These are phyloP conservation scores for Naja naja DNA, from an alignment of 2,113 vertebrate genomes.

Conservation along the genomic window DNA sequence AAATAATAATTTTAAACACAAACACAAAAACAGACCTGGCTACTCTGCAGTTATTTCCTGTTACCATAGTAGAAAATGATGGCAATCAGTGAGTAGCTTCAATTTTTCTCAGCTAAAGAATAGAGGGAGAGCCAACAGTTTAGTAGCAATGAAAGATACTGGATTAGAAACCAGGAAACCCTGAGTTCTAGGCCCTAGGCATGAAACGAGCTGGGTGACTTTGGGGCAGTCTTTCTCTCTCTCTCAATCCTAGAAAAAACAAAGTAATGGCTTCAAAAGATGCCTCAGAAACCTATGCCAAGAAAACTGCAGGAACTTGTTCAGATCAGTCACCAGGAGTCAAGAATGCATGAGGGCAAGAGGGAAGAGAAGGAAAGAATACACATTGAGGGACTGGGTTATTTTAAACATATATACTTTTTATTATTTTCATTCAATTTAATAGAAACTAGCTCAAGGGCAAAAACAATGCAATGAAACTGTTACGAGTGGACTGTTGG, in stretches of 20 bases:
- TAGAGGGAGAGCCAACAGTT: neutral
- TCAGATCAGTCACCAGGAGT: neutral
- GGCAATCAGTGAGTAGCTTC: neutral
- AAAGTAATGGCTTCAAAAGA: neutral
- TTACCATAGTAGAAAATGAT: neutral
- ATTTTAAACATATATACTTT: neutral
- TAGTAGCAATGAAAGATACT: neutral
- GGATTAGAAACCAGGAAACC: neutral
- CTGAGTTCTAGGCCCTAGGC: neutral
- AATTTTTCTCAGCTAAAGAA: neutral
- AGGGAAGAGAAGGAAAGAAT: neutral
- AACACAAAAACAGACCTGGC: neutral
- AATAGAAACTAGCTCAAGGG: neutral
- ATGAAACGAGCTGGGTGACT: neutral
- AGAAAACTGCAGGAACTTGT: neutral
- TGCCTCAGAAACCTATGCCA: neutral
- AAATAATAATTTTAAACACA: neutral
- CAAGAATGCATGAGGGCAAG: neutral
- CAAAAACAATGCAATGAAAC: neutral
- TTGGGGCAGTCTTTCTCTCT: neutral
- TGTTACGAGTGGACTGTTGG: neutral
- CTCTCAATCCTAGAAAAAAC: neutral
- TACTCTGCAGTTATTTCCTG: neutral
- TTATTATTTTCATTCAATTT: neutral
- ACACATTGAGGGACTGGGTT: neutral